Base-by-base conservation (phyloP, 2,113 vertebrate genomes). In the Toxotes jaculatrix region DNA sequence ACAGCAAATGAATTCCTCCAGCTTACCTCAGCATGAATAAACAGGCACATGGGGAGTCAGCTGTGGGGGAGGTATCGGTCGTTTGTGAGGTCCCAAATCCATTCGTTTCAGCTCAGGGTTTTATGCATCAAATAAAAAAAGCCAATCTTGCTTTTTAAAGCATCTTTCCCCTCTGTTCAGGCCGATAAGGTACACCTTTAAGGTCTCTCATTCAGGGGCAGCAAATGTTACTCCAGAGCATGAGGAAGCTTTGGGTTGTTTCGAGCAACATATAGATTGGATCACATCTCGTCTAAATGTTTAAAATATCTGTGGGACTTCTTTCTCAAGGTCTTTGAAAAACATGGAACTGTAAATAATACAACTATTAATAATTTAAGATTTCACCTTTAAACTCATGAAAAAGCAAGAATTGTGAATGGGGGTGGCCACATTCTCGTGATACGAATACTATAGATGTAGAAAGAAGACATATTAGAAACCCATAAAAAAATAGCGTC, bases 1-100 rank as follows among this genome's bases (percentile, higher is more conserved):
- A 97, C 96, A 96, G 96, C 96, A 96, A 96, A 96, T 97, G 96
- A 96, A 96, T 97, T 96, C 95, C 94, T 95, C 92, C 94, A 96
- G 95, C 96, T 97, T 97, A 97, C 95, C 97, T 97, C 96, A 97
- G 96, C 96, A 96, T 96, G 96, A 96, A 96, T 96, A 96, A 96
- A 96, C 95, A 95, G 95, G 93, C 95, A 84, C 87, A 76, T 57
- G 83, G 90, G 85, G 91, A 92, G 91, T 87, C 72, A 63, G 83
- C 85, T 87, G 85, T 85, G 84, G 88, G 90, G 90, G 88, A 87
- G 90, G 89, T 88, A 89, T 84, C 43, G 79, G 84, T 56, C 84
- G 74, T 91, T 91, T 89, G 89, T 87, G 90, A 85, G 89, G 86
- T 91, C 89, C 91, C 85, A 92, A 94, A 94, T 94, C 90, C 89